phyloP scores from a whole-genome alignment of 2,113 vertebrate genomes.

The Dissostichus mawsoni region DNA sequence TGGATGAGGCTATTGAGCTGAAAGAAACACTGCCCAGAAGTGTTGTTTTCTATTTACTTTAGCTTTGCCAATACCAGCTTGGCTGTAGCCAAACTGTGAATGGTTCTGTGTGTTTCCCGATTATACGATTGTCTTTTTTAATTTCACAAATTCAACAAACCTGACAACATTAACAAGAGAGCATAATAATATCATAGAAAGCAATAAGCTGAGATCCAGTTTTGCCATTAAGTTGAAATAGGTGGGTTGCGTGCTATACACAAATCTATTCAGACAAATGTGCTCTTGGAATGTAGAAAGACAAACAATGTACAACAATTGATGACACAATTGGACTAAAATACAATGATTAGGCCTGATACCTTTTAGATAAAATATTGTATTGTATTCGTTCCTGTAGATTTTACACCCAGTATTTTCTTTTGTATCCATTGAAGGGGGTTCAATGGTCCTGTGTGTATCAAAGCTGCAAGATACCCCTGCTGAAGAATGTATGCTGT shows the following conservation, averaged over 20 bases:
- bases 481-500: too few relatives aligned
- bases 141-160: conserved; percentile 51
- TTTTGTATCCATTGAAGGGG: background rate
- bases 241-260: too few relatives aligned
- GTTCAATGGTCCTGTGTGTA: background rate
- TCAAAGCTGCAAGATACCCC: too few relatives aligned
- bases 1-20: conserved; percentile 52
- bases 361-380: background rate
- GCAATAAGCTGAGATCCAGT: background rate
- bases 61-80: conserved; percentile 65
- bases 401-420: background rate
- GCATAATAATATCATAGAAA: background rate
- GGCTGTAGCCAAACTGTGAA: conserved; percentile 50
- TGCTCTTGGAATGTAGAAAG: too few relatives aligned
- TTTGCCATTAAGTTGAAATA: conserved; percentile 1
- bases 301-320: too few relatives aligned
- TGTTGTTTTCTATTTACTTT: conserved; percentile 58
- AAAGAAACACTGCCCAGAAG: conserved; percentile 66
- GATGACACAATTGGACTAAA: background rate
- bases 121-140: conserved; percentile 27
- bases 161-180: conserved; percentile 20
- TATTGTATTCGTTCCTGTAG: background rate
- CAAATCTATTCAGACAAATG: too few relatives aligned
- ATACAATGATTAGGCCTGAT: background rate
- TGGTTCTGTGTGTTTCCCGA: conserved; percentile 33